Evolutionary conservation across 2,797 vertebrate species (phyloP).

Genomic region (Heliangelus exortis): DNA sequence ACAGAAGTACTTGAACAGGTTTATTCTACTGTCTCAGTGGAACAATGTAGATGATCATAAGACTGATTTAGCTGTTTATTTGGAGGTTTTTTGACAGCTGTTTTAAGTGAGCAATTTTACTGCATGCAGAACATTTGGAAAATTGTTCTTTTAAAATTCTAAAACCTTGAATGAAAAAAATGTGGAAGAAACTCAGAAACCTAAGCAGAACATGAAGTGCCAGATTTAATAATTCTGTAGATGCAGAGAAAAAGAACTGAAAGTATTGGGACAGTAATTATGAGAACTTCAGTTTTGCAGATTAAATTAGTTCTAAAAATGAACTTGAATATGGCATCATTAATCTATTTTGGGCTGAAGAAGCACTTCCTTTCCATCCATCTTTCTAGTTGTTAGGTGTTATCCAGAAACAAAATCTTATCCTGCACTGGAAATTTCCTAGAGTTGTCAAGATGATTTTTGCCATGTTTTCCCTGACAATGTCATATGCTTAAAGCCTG

Average conservation of each 20-base stretch:
- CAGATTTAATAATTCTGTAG: constrained; percentile 3
- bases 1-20: not conserved
- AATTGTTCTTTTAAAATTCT: not conserved
- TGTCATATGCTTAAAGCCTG: not conserved
- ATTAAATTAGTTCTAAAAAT: constrained; percentile 56
- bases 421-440: constrained; percentile 33
- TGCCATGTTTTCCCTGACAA: not conserved
- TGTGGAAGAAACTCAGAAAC: not conserved
- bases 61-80: not conserved
- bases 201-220: constrained; percentile 23
- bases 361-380: constrained; percentile 38
- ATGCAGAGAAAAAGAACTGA: constrained; percentile 21
- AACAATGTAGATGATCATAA: not conserved
- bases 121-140: not conserved
- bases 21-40: not conserved
- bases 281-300: constrained; percentile 43
- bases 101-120: not conserved
- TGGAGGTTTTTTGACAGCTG: not conserved
- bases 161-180: not conserved
- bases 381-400: constrained; percentile 5
- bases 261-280: constrained; percentile 49
- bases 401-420: constrained; percentile 20
- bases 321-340: constrained; percentile 37
- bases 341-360: constrained; percentile 56
- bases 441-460: not conserved